These are phyloP conservation scores for Disparrhopalites patrizii DNA, from an alignment of 2,888 invertebrate species.

Conservation along the genomic window DNA sequence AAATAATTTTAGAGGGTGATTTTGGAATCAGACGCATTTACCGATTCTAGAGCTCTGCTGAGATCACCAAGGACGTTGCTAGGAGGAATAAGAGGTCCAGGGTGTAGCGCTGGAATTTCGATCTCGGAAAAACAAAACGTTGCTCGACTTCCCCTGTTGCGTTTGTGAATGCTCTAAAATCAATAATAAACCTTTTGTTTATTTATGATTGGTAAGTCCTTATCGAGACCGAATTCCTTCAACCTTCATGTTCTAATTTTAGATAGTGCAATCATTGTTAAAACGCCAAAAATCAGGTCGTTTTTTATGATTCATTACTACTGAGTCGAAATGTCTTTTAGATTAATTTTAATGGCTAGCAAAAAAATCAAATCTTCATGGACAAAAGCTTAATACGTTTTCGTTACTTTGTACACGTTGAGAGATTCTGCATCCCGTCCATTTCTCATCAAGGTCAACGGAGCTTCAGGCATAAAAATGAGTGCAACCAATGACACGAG, in stretches of 20 bases:
- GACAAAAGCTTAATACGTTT: no score
- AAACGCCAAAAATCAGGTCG: no score
- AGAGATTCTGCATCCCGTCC: conserved; percentile 74
- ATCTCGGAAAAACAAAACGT: conserved; percentile 47
- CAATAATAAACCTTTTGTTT: no score
- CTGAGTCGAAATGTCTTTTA: no score
- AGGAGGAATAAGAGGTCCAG: conserved; percentile 34
- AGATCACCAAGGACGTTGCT: conserved; percentile 46
- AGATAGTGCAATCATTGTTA: no score
- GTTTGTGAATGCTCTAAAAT: conserved; percentile 43
- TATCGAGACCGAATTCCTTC: no score
- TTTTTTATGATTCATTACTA: no score
- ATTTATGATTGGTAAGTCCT: no score
- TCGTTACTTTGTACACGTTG: conserved; percentile 63
- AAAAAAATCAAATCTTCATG: no score
- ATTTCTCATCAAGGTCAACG: conserved; percentile 66
- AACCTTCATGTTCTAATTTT: no score
- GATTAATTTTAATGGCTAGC: no score
- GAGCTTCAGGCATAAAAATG: conserved; percentile 71
- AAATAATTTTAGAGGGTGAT: not conserved
- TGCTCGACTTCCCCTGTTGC: conserved; percentile 39
- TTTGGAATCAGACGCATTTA: no score
- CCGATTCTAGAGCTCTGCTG: conserved; percentile 41
- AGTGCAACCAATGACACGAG: conserved; percentile 66
- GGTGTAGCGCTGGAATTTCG: conserved; percentile 43